Evolutionary conservation across 1,140 invertebrate species (phyloP).

Genomic region (Chionoecetes opilio): DNA sequence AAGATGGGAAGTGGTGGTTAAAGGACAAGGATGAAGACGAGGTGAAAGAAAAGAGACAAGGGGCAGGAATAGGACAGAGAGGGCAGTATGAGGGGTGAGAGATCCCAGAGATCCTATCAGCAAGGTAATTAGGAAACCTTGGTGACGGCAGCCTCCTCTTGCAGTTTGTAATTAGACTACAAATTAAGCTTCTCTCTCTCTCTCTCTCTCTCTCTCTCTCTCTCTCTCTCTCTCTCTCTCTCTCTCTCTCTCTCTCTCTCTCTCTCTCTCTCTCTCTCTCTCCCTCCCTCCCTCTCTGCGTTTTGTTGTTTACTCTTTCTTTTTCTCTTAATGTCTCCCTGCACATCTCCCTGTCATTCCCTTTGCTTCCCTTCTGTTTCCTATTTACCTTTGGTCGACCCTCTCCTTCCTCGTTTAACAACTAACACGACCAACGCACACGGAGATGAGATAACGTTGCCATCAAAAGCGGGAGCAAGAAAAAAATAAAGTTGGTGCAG

Average conservation of each 20-base stretch:
- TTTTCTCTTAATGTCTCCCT: slow-evolving; percentile 13
- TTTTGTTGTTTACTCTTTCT: neutral
- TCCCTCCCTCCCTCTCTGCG: neutral
- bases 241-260: neutral
- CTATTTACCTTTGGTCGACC: neutral
- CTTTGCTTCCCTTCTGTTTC: neutral
- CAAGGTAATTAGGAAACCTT: slow-evolving; percentile 28
- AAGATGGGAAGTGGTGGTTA: no score
- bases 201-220: neutral
- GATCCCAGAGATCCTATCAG: neutral
- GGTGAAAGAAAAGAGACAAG: neutral
- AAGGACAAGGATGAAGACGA: neutral
- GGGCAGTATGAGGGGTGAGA: neutral
- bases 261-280: neutral
- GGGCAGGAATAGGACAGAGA: neutral
- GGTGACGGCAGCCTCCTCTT: slow-evolving; percentile 18
- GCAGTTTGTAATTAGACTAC: slow-evolving; percentile 23
- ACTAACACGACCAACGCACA: neutral
- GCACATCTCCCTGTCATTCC: neutral
- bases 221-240: neutral
- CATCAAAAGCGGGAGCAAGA: neutral
- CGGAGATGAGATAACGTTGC: neutral
- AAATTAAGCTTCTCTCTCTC: neutral
- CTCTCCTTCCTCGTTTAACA: neutral
- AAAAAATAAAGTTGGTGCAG: neutral